Conservation (phyloP, 1,140 invertebrate genomes). For the Achatina immaculata region DNA sequence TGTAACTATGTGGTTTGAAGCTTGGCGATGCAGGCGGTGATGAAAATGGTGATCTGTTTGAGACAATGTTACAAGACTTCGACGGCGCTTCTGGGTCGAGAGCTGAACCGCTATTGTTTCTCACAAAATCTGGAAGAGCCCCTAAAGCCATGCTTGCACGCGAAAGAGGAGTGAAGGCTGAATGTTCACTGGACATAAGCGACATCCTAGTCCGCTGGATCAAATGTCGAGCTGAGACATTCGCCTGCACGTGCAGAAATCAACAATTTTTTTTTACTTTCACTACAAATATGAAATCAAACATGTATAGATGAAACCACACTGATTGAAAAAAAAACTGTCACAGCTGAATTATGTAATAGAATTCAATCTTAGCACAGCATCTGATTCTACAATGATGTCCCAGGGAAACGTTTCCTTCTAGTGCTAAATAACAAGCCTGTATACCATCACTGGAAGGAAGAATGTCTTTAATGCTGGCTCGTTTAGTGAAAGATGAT, state of each 20-base stretch:
- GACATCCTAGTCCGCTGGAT: conserved; percentile 17
- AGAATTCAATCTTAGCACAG: no score
- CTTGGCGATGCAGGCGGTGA: conserved; percentile 3
- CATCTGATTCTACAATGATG: no score
- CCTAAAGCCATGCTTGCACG: not conserved
- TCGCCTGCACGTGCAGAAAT: no score
- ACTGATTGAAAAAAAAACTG: no score
- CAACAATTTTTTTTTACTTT: no score
- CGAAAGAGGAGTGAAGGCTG: conserved; percentile 24
- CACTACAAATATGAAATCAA: no score
- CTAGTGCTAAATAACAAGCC: no score
- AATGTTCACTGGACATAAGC: conserved; percentile 31
- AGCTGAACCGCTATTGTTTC: not conserved
- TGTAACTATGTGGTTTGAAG: not conserved
- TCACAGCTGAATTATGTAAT: no score
- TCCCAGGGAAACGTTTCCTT: no score
- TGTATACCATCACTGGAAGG: not conserved
- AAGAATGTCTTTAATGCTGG: not conserved
- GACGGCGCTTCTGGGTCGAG: not conserved
- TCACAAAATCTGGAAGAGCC: not conserved
- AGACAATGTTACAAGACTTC: not conserved
- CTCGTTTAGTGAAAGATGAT: not conserved
- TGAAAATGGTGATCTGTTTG: not conserved
- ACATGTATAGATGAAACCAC: no score
- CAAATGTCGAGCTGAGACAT: no score